Evolutionary conservation across 2,888 invertebrate species (phyloP), one percentile per base, ranked within the genome.

Genomic region (Dinocampus coccinellae): DNA sequence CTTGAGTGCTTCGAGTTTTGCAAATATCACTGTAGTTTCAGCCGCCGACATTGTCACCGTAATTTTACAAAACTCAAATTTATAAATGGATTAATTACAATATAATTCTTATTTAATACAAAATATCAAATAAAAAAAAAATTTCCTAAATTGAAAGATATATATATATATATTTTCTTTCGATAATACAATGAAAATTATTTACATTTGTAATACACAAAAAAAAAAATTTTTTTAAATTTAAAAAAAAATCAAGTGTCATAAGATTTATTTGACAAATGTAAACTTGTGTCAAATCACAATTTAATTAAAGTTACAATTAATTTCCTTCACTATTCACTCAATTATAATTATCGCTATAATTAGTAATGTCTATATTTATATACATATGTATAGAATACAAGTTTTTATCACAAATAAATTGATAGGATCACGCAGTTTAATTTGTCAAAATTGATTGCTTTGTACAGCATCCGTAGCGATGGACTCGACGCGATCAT

Each of bases 1-100:
- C 89, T 97, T 97, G 83, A 97, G 91, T 73, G 95, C 96, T 89
- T 97, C 97, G 78, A 97, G 89, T 89, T 97, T 97, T 64, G 96
- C 95, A 88, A 95, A 95, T 85, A 96, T 93, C 83, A 94, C 93
- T 73, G 95, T 91, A 88, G 96, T 95, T 88, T 94, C 94, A 79
- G 93, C 91, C 84, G 92, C 92, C 73, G 93, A 92, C 92, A 94
- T 94, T 82, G 85, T 89, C 64, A 66, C 29, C 20, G 36, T 24
- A 29, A 20, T 16, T n/a, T n/a, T n/a, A n/a, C n/a, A n/a, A n/a
- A n/a, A n/a, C n/a, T n/a, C n/a, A n/a, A n/a, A n/a, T n/a, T n/a
- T n/a, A 22, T 42, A 39, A 13, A 36, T 42, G 34, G 34, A 36
- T 61, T 34, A 61, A 16, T 22, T 4, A 4, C 7, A 29, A 3